These are phyloP conservation scores for Drosophila ochracea DNA, from an alignment of 2,888 invertebrate genomes.

Conservation along the genomic window DNA sequence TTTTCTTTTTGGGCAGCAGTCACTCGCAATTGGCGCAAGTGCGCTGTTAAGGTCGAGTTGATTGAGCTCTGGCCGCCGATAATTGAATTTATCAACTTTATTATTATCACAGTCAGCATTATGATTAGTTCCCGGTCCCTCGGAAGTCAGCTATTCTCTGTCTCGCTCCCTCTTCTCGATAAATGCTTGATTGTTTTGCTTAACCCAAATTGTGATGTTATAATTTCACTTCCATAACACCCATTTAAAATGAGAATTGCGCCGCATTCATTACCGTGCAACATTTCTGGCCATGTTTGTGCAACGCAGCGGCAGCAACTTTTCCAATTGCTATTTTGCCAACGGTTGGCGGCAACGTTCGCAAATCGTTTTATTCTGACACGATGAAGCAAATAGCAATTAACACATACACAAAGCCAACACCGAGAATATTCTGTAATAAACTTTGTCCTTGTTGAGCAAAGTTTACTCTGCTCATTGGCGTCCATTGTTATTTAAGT, in stretches of 20 bases:
- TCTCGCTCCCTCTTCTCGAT: too few relatives aligned
- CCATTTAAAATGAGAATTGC: constrained; percentile 27
- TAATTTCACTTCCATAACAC: neutral
- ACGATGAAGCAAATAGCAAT: constrained; percentile 56
- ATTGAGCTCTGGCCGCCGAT: constrained; percentile 25
- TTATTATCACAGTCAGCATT: constrained; percentile 21
- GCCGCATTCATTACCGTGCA: constrained; percentile 23
- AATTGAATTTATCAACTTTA: constrained; percentile 60
- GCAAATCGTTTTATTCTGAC: constrained; percentile 37
- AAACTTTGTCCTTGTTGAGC: constrained; percentile 26
- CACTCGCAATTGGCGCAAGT: constrained; percentile 46
- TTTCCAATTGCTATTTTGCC: constrained; percentile 34
- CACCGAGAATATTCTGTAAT: constrained; percentile 20
- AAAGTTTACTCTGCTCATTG: constrained; percentile 13
- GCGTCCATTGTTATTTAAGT: constrained; percentile 35
- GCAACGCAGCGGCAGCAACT: constrained; percentile 14
- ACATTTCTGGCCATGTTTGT: constrained; percentile 20
- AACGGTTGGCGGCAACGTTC: neutral
- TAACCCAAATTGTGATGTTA: constrained; percentile 53
- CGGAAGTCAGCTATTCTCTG: neutral
- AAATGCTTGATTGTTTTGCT: constrained; percentile 21
- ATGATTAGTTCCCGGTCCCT: neutral
- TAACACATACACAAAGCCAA: constrained; percentile 34
- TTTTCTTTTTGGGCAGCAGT: constrained; percentile 20
- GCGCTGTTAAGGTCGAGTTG: neutral